A percentile compares a stretch with the other conserved stretches of the same genome.
phyloP scores from a whole-genome alignment of 2,888 invertebrate species.

The Patella pellucida region DNA sequence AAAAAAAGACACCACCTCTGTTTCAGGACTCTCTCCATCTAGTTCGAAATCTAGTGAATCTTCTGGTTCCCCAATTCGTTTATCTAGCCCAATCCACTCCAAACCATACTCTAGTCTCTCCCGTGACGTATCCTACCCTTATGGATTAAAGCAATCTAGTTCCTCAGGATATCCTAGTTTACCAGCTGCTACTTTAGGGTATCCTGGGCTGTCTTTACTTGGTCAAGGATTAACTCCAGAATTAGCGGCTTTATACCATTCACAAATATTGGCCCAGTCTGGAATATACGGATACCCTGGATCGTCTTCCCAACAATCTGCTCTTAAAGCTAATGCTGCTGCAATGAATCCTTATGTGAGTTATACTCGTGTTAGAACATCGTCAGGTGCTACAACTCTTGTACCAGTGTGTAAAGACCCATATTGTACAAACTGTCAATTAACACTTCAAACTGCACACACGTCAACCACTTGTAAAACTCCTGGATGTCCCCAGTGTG shows the following conservation, averaged over 20 bases:
- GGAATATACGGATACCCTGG: slow-evolving; percentile 37
- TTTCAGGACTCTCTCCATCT: neutral
- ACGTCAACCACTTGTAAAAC: slow-evolving; percentile 82
- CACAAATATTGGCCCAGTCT: slow-evolving; percentile 53
- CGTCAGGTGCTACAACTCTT: slow-evolving; percentile 84
- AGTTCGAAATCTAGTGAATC: neutral
- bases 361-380: slow-evolving; percentile 92
- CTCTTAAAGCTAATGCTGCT: slow-evolving; percentile 50
- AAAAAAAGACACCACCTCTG: neutral
- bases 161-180: neutral
- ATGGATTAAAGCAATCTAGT: neutral
- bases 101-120: neutral
- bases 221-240: neutral
- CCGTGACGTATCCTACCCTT: neutral
- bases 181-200: neutral
- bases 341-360: slow-evolving; percentile 84
- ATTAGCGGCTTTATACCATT: slow-evolving; percentile 28
- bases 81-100: neutral
- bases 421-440: slow-evolving; percentile 94
- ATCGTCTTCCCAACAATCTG: slow-evolving; percentile 41
- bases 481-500: slow-evolving; percentile 94
- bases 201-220: neutral
- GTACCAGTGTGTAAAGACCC: slow-evolving; percentile 96
- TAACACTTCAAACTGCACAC: slow-evolving; percentile 81
- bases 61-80: neutral